Evolutionary conservation across 2,888 invertebrate genomes (phyloP), one percentile per base, ranked within the genome.

Genomic region (Lasioglossum morio): DNA sequence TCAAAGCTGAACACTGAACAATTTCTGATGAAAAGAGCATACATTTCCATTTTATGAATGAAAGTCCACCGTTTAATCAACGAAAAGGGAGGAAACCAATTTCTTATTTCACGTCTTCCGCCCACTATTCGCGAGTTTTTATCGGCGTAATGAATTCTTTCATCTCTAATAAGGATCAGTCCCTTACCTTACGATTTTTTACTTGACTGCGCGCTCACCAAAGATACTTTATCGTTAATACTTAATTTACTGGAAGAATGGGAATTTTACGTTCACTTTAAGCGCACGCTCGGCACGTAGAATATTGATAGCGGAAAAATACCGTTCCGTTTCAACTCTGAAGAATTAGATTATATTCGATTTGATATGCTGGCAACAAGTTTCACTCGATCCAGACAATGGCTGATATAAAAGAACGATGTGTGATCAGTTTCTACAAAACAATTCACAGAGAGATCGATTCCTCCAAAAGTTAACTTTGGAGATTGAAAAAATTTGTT

Each of bases 141-240:
- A 34, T 23, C 34, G 3, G 69, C 12, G 37, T 69, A 37, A 69
- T 69, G 69, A 69, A 69, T 69, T 69, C 37, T 23, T 69, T 37
- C 69, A 23, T 12, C 34, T 69, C 23, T 69, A 69, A 69, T 69
- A 69, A 69, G 69, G 37, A 69, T 69, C 34, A 63, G 63, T 16
- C 19, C 63, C 30, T 30, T 23, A 10, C 34, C 37, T 23, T 69
- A 10, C 23, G 19, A 37, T 19, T 37, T 37, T 37, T 10, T 23
- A 19, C 19, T 30, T 16, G 63, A 30, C 63, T 30, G 30, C 19
- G 30, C 19, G 30, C 3, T 53, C 63, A 4, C 30, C 30, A 0
- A 7, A 63, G 30, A 34, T 37, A 34, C 19, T 66, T 34, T 30
- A 34, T 63, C 14, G 30, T 63, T 63, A 63, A 63, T 63, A 63